These are phyloP conservation scores for Eulithis prunata DNA, from an alignment of 2,888 invertebrate species.

Conservation along the genomic window DNA sequence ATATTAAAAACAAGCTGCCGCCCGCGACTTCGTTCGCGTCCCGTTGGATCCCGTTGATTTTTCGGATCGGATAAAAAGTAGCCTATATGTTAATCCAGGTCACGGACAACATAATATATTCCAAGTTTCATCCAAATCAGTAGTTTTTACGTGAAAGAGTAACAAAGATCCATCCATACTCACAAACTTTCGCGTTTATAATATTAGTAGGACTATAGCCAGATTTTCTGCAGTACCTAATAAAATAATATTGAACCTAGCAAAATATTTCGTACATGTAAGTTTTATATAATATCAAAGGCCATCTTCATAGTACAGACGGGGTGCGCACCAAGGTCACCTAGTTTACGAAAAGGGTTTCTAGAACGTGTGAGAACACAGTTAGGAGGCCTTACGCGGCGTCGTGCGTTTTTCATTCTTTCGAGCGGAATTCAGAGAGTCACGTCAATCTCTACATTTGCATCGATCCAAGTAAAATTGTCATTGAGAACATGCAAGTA, in stretches of 20 bases:
- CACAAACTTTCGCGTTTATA: too few relatives aligned
- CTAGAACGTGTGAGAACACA: not conserved
- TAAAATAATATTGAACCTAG: constrained; percentile 1
- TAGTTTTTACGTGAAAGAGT: too few relatives aligned
- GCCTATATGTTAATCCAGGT: too few relatives aligned
- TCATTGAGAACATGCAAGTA: not conserved
- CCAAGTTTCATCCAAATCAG: too few relatives aligned
- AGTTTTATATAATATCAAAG: constrained; percentile 10
- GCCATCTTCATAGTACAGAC: not conserved
- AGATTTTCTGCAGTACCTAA: not conserved
- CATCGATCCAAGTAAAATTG: not conserved
- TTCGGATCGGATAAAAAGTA: too few relatives aligned
- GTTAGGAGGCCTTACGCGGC: not conserved
- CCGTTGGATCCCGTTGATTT: too few relatives aligned
- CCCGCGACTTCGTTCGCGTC: too few relatives aligned
- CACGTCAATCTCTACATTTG: not conserved
- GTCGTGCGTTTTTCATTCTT: not conserved
- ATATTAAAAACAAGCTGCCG: too few relatives aligned
- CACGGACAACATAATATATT: too few relatives aligned
- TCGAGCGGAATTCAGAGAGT: not conserved
- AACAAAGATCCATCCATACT: too few relatives aligned
- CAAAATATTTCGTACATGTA: constrained; percentile 6
- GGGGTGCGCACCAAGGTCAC: constrained; percentile 6
- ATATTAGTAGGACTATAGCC: too few relatives aligned
- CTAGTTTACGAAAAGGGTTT: constrained; percentile 2